Base-by-base conservation (phyloP, 2,797 vertebrate species). In the Darevskia nairensis region DNA sequence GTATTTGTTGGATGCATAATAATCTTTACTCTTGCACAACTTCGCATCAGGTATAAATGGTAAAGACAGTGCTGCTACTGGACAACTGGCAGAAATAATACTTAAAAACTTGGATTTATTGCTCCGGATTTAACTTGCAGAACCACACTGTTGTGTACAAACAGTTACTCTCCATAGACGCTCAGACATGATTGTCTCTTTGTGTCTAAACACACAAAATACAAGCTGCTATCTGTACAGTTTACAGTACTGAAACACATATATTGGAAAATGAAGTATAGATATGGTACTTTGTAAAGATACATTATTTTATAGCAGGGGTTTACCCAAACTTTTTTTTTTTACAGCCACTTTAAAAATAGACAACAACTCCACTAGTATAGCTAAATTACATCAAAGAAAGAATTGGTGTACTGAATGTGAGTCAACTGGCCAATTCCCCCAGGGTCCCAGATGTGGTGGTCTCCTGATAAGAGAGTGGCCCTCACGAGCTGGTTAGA, bases 271-370 rank as follows among this genome's bases (percentile, higher is more conserved):
- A 98, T 89, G 97, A 99, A 98, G 98, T 98, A 98, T 98, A 97
- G 97, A 97, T 97, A 98, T 98, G 98, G 98, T 98, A 98, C 98
- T 98, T 98, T 98, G 97, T 97, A 98, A 98, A 98, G 98, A 98
- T 99, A 99, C 98, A 98, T 98, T 98, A 99, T 98, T 98, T 98
- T 98, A 98, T 97, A 97, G 97, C 95, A 96, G 96, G 96, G 97
- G 95, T 96, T 97, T 97, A 97, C 97, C 97, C 96, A 97, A 97
- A 97, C 94, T 94, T 95, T 94, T 93, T 92, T 93, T 95, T 96
- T 97, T 96, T 96, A 96, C 96, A 97, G 96, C 94, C 97, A 97
- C 97, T 97, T 97, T 97, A 96, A 97, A 97, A 97, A 97, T 97
- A 97, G 97, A 97, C 97, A 96, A 97, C 97, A 95, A 97, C 96